phyloP scores from a whole-genome alignment of 2,888 invertebrate genomes.

The Diadegma fenestrale region DNA sequence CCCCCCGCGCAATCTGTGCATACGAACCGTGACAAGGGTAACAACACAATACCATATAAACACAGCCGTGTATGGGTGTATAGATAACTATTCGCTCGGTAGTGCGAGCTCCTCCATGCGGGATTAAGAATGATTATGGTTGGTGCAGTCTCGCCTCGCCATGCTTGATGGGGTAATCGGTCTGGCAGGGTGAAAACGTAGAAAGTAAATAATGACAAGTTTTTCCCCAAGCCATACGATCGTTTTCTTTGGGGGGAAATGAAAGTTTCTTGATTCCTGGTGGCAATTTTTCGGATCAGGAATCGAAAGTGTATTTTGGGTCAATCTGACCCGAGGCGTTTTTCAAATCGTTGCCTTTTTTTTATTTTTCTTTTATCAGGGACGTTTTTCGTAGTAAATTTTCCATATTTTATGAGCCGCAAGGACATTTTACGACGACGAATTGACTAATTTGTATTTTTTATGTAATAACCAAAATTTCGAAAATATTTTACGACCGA shows the following conservation, averaged over 20 bases:
- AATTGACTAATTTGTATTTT: too few species aligned
- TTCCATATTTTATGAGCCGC: too few species aligned
- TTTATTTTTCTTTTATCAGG: too few species aligned
- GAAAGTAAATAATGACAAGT: background rate
- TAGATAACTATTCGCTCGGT: background rate
- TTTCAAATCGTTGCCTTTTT: too few species aligned
- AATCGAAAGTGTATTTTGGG: background rate
- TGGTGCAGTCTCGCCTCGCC: background rate
- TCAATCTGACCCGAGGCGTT: too few species aligned
- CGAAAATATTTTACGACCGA: too few species aligned
- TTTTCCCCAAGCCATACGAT: background rate
- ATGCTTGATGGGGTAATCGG: background rate
- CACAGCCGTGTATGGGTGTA: background rate
- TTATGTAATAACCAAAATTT: too few species aligned
- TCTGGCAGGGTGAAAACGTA: background rate
- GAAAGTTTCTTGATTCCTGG: background rate
- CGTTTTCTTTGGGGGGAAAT: background rate
- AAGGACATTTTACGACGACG: too few species aligned
- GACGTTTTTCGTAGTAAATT: too few species aligned
- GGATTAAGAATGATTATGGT: constrained; percentile 62
- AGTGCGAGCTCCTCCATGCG: constrained; percentile 43
- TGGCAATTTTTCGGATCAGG: too few species aligned
- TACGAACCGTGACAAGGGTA: constrained; percentile 42
- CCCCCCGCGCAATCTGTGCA: constrained; percentile 18
- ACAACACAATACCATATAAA: constrained; percentile 38